Base-by-base conservation (phyloP, 2,113 vertebrate species). In the Garra rufa region DNA sequence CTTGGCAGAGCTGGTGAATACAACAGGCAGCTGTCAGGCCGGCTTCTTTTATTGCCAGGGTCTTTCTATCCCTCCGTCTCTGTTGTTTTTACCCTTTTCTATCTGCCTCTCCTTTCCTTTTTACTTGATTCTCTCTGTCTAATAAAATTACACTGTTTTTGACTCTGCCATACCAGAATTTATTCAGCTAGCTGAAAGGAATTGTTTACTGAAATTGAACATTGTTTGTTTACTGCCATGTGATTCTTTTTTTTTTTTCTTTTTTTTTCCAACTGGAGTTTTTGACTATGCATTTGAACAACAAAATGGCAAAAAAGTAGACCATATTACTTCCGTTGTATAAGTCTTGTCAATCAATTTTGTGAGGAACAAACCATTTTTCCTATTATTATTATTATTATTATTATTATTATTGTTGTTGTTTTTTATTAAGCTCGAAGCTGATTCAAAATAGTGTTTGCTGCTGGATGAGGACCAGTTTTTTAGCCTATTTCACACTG, bases 1-100 rank as follows among this genome's bases (percentile, higher is more conserved):
- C 91, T 93, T 95, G 94, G 94, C 91, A 93, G 90, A 69, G 83
- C 91, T 87, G 85, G 85, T 85, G 90, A 91, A 91, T 89, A 89
- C 89, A 90, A 91, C 90, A 91, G 92, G 90, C 93, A 94, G 92
- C 92, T 93, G 92, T 93, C 94, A 94, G 92, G 89, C 92, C 91
- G 92, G 89, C 91, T 92, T 93, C 90, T 92, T 93, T 93, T 93
- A 90, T 92, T 91, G 92, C 69, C 28, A 57, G 69, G 24, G 55
- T 80, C 70, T 85, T 71, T 74, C 69, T 41, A 74, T 81, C 46
- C 43, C 67, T 75, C 43, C 19, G 15, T 76, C 24, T 78, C 61
- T 75, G 70, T 74, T 70, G 38, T 70, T 79, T 52, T 34, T 50
- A 26, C 46, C 52, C 61, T 75, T 41, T 50, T 46, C 38, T 77